Conservation (phyloP, 53 echinoderm and acorn worm species). For the Pentamera pediparva region DNA sequence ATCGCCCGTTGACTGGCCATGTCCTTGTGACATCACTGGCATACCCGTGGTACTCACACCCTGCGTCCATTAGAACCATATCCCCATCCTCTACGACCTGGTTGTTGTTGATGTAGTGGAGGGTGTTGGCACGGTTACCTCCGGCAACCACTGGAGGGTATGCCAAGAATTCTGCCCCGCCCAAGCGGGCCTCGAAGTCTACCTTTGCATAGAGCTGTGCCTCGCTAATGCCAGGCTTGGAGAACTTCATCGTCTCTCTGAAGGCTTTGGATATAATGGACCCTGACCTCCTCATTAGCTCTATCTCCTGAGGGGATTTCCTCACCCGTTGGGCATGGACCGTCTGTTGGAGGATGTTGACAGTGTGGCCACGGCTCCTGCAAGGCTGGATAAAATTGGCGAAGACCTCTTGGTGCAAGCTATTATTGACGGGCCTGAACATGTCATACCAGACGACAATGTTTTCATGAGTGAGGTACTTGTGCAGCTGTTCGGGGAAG, state of each 20-base stretch:
- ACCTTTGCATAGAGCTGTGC: constrained; percentile 79
- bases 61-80: constrained; percentile 93
- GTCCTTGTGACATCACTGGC: constrained; percentile 98
- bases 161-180: constrained; percentile 85
- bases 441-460: constrained; percentile 85
- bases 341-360: constrained; percentile 79
- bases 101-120: constrained; percentile 96
- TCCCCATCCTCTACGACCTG: constrained; percentile 67
- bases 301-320: constrained; percentile 71
- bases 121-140: constrained; percentile 87
- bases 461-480: constrained; percentile 39
- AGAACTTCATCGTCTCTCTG: constrained; percentile 69
- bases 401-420: constrained; percentile 66
- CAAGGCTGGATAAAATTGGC: constrained; percentile 67
- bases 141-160: constrained; percentile 98
- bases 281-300: constrained; percentile 67
- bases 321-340: constrained; percentile 73
- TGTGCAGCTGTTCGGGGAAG: constrained; percentile 56
- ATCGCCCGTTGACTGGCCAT: constrained; percentile 88
- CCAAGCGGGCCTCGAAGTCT: constrained; percentile 62
- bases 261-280: constrained; percentile 73
- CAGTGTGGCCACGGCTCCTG: constrained; percentile 63
- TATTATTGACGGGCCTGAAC: constrained; percentile 53
- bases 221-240: constrained; percentile 75
- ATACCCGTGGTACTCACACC: constrained; percentile 97